These are phyloP conservation scores for Phoxinus phoxinus DNA, from an alignment of 2,113 vertebrate species.

Conservation along the genomic window DNA sequence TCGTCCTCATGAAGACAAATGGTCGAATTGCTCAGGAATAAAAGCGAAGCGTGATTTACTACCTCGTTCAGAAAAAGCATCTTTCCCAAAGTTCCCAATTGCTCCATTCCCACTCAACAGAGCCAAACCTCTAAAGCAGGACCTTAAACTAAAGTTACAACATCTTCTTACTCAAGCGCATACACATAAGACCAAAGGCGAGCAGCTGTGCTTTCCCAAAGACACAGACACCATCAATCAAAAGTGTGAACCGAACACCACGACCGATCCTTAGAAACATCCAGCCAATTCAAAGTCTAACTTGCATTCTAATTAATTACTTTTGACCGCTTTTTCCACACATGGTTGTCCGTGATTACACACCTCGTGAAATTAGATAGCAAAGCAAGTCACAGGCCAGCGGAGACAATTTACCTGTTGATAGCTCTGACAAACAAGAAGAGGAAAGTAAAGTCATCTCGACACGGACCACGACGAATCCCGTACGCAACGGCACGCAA, in stretches of 20 bases:
- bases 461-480: constrained; percentile 51
- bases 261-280: neutral
- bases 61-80: constrained; percentile 7
- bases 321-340: constrained; percentile 40
- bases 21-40: neutral
- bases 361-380: constrained; percentile 50
- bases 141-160: constrained; percentile 22
- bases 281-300: neutral
- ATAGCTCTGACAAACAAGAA: constrained; percentile 57
- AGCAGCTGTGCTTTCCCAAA: constrained; percentile 11
- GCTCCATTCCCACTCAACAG: constrained; percentile 26
- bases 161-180: constrained; percentile 9
- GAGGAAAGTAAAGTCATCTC: constrained; percentile 42
- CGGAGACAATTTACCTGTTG: constrained; percentile 64
- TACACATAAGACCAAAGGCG: neutral
- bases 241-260: neutral
- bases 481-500: constrained; percentile 48
- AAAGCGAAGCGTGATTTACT: neutral
- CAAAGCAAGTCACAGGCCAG: constrained; percentile 55
- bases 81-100: constrained; percentile 1
- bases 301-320: constrained; percentile 33
- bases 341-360: constrained; percentile 45
- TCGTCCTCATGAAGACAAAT: neutral
- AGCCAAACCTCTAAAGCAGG: constrained; percentile 33
- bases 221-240: constrained; percentile 40